These are phyloP conservation scores for Saccostrea cuccullata DNA, from an alignment of 1,140 invertebrate species.

Conservation along the genomic window DNA sequence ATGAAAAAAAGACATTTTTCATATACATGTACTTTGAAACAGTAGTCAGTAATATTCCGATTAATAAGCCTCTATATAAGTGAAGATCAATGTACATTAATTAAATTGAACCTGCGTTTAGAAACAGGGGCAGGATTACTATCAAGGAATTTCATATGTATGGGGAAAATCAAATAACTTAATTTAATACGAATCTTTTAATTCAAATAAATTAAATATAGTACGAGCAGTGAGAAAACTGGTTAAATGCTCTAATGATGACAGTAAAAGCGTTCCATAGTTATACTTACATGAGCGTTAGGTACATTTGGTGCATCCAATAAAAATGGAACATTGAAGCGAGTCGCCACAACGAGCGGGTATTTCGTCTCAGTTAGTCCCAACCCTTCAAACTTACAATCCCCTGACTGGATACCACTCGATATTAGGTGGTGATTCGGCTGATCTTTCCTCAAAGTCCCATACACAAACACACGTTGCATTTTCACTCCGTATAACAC, in stretches of 20 bases:
- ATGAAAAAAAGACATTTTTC: too few relatives aligned
- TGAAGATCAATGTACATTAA: too few relatives aligned
- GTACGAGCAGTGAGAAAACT: not conserved
- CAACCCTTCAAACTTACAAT: not conserved
- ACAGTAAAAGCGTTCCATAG: not conserved
- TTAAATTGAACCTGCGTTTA: not conserved
- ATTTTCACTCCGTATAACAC: not conserved
- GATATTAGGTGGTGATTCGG: conserved; percentile 34
- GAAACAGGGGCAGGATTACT: not conserved
- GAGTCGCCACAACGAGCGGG: conserved; percentile 26
- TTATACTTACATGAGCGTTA: not conserved
- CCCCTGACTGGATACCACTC: conserved; percentile 2
- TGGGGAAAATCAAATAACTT: not conserved
- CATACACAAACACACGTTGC: conserved; percentile 46
- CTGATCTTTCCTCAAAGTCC: conserved; percentile 39
- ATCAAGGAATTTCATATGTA: not conserved
- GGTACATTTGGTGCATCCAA: conserved; percentile 21
- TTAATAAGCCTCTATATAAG: too few relatives aligned
- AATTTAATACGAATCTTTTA: too few relatives aligned
- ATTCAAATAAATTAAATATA: too few relatives aligned
- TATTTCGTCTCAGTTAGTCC: conserved; percentile 31
- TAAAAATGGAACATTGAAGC: conserved; percentile 45
- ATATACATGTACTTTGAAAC: too few relatives aligned
- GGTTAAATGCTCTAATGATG: not conserved
- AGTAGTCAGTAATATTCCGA: too few relatives aligned